Base-by-base conservation (phyloP, 2,113 vertebrate species). In the Sebastes schlegelii region DNA sequence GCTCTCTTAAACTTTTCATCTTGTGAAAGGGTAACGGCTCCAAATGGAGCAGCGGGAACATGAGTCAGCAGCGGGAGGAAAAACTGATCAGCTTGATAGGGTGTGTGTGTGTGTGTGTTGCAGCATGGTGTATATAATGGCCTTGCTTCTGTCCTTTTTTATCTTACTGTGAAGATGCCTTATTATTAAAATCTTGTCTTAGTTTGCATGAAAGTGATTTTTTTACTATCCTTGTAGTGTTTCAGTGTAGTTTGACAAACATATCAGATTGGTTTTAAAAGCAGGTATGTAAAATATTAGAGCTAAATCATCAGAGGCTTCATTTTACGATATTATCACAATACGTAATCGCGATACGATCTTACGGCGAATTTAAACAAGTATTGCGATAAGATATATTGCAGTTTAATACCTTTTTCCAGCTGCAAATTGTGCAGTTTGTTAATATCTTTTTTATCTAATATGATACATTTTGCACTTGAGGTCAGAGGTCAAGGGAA, bases 1-100 rank as follows among this genome's bases (percentile, higher is more conserved):
- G 65, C 89, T 88, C 85, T 77, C 66, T 67, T 46, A 40, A 80
- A 84, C 83, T 78, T 88, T 95, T 93, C 82, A 89, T 93, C 89
- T 91, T 57, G 66, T 68, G 66, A 79, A 82, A 66, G 71, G 65
- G 74, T 67, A 68, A 21, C 19, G 40, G 77, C 79, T 88, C 86
- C 80, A 81, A 88, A 82, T 58, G 67, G 79, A 83, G 55, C 77
- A 51, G 57, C 72, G 60, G 77, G 68, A 89, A 76, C 70, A 54
- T 89, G 64, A 75, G 74, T 43, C 61, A 68, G 73, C 23, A 77
- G 83, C 19, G 46, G 68, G 67, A 82, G 71, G 86, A 80, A 91
- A 90, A 80, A 78, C 8, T 78, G 69, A 74, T 89, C 52, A 71
- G 62, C 80, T 43, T 80, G 78, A 80, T 82, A 58, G 58, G 45